Conservation (phyloP, 2,888 invertebrate species). For the Zele albiditarsus region DNA sequence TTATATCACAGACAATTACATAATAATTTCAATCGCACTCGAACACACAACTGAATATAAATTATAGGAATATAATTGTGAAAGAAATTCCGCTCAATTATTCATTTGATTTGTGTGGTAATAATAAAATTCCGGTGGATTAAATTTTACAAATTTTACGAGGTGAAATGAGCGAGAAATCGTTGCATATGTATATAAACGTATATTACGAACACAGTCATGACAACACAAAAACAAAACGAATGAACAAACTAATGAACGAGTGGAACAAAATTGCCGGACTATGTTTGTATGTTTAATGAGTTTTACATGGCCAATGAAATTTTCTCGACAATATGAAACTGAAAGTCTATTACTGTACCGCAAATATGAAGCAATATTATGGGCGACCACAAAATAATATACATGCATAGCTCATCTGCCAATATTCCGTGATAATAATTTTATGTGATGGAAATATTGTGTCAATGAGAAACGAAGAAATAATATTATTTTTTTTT, state of each 20-base stretch:
- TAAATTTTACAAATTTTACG: neutral
- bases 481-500: too few relatives aligned
- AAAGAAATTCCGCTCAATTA: neutral
- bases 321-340: neutral
- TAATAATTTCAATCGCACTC: too few relatives aligned
- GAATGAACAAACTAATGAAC: neutral
- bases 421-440: neutral
- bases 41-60: too few relatives aligned
- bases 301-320: conserved; percentile 49
- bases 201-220: neutral
- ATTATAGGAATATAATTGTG: neutral
- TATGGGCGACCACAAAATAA: neutral
- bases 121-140: neutral
- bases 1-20: too few relatives aligned
- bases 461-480: neutral
- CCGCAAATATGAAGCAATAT: neutral
- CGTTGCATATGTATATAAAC: neutral
- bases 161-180: neutral
- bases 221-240: neutral
- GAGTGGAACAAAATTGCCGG: conserved; percentile 41
- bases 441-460: neutral
- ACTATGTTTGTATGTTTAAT: conserved; percentile 57
- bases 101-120: conserved; percentile 52
- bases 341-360: neutral
- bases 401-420: neutral